Conservation (phyloP, 2,797 vertebrate species). For the Acropternis orthonyx region DNA sequence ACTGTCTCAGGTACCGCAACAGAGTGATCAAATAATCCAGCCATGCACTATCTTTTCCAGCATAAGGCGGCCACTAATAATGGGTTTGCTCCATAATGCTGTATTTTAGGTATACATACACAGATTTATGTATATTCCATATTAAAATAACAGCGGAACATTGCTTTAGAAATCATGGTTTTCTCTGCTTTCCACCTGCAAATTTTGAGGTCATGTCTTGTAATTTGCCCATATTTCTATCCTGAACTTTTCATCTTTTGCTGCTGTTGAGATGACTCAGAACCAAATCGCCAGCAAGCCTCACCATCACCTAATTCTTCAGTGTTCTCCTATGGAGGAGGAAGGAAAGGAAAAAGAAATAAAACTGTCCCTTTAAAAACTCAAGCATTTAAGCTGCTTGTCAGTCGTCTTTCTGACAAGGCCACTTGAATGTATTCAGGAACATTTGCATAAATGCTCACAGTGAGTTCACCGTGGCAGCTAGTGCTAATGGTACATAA, state of each 20-base stretch:
- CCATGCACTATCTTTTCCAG: background rate
- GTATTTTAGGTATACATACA: background rate
- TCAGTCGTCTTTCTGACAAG: conserved; percentile 79
- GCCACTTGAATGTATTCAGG: conserved; percentile 77
- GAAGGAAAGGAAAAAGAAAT: conserved; percentile 10
- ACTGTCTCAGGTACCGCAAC: background rate
- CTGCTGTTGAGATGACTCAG: background rate
- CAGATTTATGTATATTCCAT: background rate
- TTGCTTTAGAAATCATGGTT: background rate
- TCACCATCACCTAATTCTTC: background rate
- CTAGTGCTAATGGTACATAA: conserved; percentile 81
- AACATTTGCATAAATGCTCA: conserved; percentile 82
- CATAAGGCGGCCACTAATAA: background rate
- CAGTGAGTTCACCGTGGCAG: conserved; percentile 78
- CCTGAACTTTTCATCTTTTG: background rate
- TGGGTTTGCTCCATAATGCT: background rate
- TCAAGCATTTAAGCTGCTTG: conserved; percentile 75
- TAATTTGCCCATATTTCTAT: background rate
- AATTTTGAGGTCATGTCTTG: background rate
- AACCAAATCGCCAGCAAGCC: background rate
- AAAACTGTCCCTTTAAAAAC: conserved; percentile 58
- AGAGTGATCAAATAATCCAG: background rate
- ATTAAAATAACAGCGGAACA: background rate
- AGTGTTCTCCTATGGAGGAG: background rate
- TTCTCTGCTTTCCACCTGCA: background rate